phyloP scores from a whole-genome alignment of 2,113 vertebrate genomes.

The Rhodinocichla rosea region DNA sequence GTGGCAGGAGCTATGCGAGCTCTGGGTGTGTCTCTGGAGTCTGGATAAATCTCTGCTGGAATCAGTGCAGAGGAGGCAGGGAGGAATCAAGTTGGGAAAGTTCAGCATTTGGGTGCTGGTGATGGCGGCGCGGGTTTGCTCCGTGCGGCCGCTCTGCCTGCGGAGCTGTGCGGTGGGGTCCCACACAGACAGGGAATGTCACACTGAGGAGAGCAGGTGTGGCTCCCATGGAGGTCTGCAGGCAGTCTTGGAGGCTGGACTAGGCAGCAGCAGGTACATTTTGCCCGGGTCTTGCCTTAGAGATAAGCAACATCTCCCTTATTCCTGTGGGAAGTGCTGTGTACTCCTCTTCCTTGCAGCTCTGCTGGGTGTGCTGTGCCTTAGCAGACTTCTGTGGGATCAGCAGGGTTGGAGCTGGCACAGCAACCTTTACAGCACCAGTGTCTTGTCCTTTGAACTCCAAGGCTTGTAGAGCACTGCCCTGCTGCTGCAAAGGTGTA shows the following conservation, averaged over 20 bases:
- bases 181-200: accelerated
- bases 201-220: accelerated
- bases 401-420: neutral
- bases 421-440: neutral
- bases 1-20: neutral
- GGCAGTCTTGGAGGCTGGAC: neutral
- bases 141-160: accelerated
- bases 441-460: neutral
- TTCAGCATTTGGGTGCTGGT: accelerated
- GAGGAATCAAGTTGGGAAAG: neutral
- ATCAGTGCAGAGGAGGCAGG: neutral
- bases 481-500: neutral
- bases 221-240: neutral
- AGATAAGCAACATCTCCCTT: neutral
- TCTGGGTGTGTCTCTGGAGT: neutral
- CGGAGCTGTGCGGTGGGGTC: accelerated
- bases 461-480: accelerated
- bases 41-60: neutral
- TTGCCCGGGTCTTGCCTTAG: accelerated
- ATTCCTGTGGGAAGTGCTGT: neutral
- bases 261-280: neutral
- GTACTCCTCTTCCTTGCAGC: neutral
- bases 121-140: accelerated
- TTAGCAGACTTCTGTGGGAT: neutral
- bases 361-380: accelerated